Evolutionary conservation across 1,140 invertebrate species (phyloP), one percentile per base, ranked within the genome.

Genomic region (Tetranychus cinnabarinus): DNA sequence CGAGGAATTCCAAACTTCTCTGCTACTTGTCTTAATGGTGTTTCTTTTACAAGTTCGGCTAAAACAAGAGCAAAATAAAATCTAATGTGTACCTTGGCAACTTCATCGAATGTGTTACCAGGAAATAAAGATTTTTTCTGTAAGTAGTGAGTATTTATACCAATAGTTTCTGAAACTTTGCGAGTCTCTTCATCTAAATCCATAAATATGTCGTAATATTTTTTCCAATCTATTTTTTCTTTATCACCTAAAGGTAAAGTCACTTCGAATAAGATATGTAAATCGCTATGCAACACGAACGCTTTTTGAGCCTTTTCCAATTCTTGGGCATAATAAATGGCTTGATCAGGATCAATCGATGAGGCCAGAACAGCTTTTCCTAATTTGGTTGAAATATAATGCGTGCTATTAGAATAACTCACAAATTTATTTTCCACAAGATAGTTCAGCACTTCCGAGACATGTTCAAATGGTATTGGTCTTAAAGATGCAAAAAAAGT

Each of bases 231-330:
- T 2, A 39, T 57, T 36, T 13, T 7, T 31, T 36, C 13, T 35
- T 57, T 33, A 33, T 36, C 56, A 3, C 15, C 13, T 33, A 33
- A n/a, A 13, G 15, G 42, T 39, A 68, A 68, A 12, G 64, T 69
- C 1, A 91, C 86, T 66, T 92, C 75, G 73, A 97, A 97, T 56
- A 97, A 80, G 42, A 97, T 78, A 73, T 98, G 95, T 0, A 98
- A 76, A 69, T 98, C 92, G 65, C 84, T 88, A 69, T 96, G 89
- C 12, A 98, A 74, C 0, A 91, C 88, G 71, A 98, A 85, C 68
- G 83, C 86, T 67, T 83, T 81, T 48, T 89, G 76, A 1, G 92
- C 89, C 72, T 82, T 85, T 69, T 90, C 81, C n/a, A 97, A 70
- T 71, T 97, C 92, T 66, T 81, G 80, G 69, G 95, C 88, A 31